Percentiles rank a stretch among this genome's conserved stretches.
phyloP scores from a whole-genome alignment of 1,140 invertebrate species.

The Dryas iulia region DNA sequence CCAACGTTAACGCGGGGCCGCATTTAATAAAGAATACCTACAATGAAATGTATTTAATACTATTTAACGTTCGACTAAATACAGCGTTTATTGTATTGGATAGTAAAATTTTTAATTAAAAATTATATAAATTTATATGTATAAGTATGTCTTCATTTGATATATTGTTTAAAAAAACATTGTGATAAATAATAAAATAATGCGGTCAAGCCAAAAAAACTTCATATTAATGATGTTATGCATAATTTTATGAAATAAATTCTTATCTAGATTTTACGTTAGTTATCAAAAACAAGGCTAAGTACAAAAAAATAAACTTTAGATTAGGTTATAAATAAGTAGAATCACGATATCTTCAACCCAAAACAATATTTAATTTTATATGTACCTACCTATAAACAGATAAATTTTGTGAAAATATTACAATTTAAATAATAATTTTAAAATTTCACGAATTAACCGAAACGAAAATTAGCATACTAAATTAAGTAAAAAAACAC shows the following conservation, averaged over 20 bases:
- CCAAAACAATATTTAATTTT: too few relatives aligned
- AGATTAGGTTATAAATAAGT: too few relatives aligned
- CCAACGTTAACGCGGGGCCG: constrained; percentile 14
- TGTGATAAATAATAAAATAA: too few relatives aligned
- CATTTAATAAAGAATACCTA: constrained; percentile 17
- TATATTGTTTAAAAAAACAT: not conserved
- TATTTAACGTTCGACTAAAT: not conserved
- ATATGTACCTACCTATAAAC: not conserved
- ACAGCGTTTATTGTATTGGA: not conserved
- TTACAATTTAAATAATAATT: not conserved
- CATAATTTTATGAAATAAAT: not conserved
- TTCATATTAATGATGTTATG: not conserved
- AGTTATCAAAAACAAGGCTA: not conserved
- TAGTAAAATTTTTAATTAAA: too few relatives aligned
- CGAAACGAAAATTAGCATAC: not conserved
- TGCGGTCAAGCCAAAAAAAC: not conserved
- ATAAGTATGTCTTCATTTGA: too few relatives aligned
- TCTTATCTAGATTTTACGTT: not conserved
- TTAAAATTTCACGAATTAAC: not conserved
- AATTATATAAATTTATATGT: too few relatives aligned
- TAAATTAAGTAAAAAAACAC: not conserved
- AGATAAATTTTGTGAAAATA: too few relatives aligned
- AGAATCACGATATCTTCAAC: too few relatives aligned
- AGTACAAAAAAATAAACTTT: too few relatives aligned
- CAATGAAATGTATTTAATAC: not conserved